Percentiles rank a stretch among this genome's conserved stretches.
These are phyloP conservation scores for Oreochromis mossambicus DNA, from an alignment of 2,797 vertebrate species.

Conservation along the genomic window DNA sequence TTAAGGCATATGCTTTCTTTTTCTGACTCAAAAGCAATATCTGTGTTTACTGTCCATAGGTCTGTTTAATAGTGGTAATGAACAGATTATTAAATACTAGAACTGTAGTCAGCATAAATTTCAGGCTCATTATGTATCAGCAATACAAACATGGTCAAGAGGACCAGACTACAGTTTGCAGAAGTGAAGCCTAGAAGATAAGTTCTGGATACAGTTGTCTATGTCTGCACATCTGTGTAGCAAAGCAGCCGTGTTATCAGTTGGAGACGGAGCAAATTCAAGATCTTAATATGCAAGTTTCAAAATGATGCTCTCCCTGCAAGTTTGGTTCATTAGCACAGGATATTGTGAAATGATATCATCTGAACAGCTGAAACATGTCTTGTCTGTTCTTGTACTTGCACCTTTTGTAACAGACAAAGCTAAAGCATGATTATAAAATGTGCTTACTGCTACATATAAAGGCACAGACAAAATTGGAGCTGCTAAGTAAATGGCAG, in stretches of 20 bases:
- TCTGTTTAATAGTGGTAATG: background rate
- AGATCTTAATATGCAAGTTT: background rate
- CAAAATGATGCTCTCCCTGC: background rate
- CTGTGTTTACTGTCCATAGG: background rate
- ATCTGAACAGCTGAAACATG: background rate
- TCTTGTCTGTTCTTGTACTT: conserved; percentile 51
- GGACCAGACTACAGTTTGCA: background rate
- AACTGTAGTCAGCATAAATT: background rate
- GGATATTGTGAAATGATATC: conserved; percentile 41
- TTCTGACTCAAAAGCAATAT: background rate
- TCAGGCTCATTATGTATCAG: background rate
- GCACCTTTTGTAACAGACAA: background rate
- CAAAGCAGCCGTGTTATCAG: background rate
- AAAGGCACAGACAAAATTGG: background rate
- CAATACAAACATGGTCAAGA: background rate
- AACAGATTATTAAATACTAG: background rate
- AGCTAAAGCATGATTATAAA: background rate
- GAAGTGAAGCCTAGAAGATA: too few relatives aligned
- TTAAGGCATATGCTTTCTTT: background rate
- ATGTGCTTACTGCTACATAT: background rate
- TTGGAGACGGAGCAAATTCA: background rate
- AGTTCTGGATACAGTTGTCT: too few relatives aligned
- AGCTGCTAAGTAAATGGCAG: background rate
- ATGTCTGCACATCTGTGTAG: too few relatives aligned
- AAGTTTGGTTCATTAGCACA: background rate